These are phyloP conservation scores for Isotomurus palustris DNA, from an alignment of 2,888 invertebrate genomes.

Conservation along the genomic window DNA sequence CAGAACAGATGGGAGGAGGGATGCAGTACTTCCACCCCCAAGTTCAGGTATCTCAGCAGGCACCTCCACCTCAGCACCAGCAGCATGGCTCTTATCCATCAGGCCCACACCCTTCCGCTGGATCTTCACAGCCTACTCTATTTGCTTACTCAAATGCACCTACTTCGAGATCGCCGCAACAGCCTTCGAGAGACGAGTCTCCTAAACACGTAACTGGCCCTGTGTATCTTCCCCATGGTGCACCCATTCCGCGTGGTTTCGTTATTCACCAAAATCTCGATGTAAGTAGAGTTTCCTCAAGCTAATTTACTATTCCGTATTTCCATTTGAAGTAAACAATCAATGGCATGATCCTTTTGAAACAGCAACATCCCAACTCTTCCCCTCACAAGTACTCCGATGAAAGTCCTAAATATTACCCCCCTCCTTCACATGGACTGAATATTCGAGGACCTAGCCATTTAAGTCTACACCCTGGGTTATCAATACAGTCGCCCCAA, in stretches of 20 bases:
- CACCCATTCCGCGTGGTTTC: constrained; percentile 31
- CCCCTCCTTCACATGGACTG: constrained; percentile 36
- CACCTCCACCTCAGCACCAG: constrained; percentile 12
- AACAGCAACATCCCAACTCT: constrained; percentile 19
- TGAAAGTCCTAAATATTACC: constrained; percentile 42
- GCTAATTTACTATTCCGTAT: not conserved
- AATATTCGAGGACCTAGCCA: constrained; percentile 29
- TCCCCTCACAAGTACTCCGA: constrained; percentile 38
- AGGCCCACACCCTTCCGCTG: constrained; percentile 15
- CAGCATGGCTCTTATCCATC: constrained; percentile 5
- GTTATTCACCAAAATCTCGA: constrained; percentile 39
- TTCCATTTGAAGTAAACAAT: not conserved
- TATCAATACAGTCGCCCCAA: constrained; percentile 33
- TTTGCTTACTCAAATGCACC: constrained; percentile 51
- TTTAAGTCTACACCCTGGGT: constrained; percentile 32
- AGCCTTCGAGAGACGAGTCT: constrained; percentile 42
- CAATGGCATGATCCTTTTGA: not conserved
- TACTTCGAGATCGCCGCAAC: constrained; percentile 40
- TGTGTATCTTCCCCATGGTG: constrained; percentile 31
- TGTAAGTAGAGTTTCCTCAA: constrained; percentile 24
- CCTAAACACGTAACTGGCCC: constrained; percentile 39
- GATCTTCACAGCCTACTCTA: constrained; percentile 49
- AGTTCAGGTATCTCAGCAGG: constrained; percentile 1
- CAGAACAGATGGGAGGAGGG: constrained; percentile 22
- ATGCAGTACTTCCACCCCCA: constrained; percentile 32